Evolutionary conservation across 2,797 vertebrate species (phyloP), one percentile per base, ranked within the genome.

Genomic region (Heterohyrax brucei): DNA sequence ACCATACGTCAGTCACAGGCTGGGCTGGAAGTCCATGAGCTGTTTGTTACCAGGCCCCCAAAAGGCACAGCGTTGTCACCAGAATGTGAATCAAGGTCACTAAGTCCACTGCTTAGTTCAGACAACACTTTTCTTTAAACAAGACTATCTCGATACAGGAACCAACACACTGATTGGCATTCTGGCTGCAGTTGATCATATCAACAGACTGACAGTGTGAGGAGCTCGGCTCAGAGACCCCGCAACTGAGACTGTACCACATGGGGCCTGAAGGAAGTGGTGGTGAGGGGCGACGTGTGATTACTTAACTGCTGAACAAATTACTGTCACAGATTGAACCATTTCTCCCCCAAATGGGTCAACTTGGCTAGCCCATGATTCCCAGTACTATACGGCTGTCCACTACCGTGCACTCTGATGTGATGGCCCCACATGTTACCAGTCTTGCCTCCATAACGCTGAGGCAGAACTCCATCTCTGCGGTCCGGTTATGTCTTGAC

Each of bases 131-230:
- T 89, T 91, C 61, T 61, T 90, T 10, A 94, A 64, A 77, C 8
- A 50, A 81, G 61, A 73, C 28, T 91, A 85, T 24, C 39, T 61
- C 89, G 33, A 89, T 82, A 46, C 93, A 80, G n/a, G 46, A 80
- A 56, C n/a, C 19, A 83, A 16, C 46, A 10, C 2, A 44, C 1
- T 79, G 48, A 78, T 70, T 68, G 79, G 82, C 44, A 87, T 89
- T 76, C 75, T 89, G 46, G 33, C 30, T 94, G 46, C 75, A 93
- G 50, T 5, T 46, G 46, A 61, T 86, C 39, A 19, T 53, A 83
- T 33, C 68, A 78, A 68, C 26, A 77, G 46, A 86, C 56, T 62
- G 56, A 68, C 18, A 70, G 73, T 78, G 50, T 81, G 26, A 59
- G 70, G 46, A 33, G n/a, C 48, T 78, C 30, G 64, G 30, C 30